Evolutionary conservation across 2,888 invertebrate species (phyloP).

Genomic region (Endotricha flammealis): DNA sequence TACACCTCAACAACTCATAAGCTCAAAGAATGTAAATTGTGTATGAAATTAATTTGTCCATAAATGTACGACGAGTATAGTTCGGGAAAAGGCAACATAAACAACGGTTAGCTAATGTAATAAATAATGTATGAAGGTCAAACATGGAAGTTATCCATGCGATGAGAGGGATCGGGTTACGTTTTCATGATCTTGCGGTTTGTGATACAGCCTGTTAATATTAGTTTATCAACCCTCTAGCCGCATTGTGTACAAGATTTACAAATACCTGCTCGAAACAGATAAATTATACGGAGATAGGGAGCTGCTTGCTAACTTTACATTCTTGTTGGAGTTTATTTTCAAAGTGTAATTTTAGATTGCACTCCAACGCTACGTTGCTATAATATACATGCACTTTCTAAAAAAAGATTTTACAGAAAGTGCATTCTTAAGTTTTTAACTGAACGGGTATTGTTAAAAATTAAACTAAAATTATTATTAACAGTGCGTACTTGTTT

Average conservation of each 20-base stretch:
- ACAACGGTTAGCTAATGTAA: conserved; percentile 62
- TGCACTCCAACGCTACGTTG: too few relatives aligned
- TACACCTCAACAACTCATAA: too few relatives aligned
- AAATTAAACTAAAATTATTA: too few relatives aligned
- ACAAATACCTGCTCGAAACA: conserved; percentile 44
- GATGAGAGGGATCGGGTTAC: conserved; percentile 62
- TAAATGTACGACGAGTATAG: conserved; percentile 43
- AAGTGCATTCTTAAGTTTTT: too few relatives aligned
- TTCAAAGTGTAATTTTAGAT: background rate
- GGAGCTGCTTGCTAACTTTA: background rate
- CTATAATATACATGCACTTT: too few relatives aligned
- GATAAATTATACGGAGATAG: conserved; percentile 16
- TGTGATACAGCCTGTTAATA: conserved; percentile 67
- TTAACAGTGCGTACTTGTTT: too few relatives aligned
- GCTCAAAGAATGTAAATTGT: too few relatives aligned
- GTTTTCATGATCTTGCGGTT: conserved; percentile 76
- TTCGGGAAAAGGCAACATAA: conserved; percentile 60
- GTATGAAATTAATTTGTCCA: conserved; percentile 51
- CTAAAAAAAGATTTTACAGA: too few relatives aligned
- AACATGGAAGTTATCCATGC: conserved; percentile 67
- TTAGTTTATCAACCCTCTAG: conserved; percentile 67
- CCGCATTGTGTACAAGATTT: conserved; percentile 57
- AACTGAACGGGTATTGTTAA: too few relatives aligned
- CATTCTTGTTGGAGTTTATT: too few relatives aligned
- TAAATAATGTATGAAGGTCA: conserved; percentile 71